Conservation (phyloP, 2,797 vertebrate species). For the Falco columbarius region DNA sequence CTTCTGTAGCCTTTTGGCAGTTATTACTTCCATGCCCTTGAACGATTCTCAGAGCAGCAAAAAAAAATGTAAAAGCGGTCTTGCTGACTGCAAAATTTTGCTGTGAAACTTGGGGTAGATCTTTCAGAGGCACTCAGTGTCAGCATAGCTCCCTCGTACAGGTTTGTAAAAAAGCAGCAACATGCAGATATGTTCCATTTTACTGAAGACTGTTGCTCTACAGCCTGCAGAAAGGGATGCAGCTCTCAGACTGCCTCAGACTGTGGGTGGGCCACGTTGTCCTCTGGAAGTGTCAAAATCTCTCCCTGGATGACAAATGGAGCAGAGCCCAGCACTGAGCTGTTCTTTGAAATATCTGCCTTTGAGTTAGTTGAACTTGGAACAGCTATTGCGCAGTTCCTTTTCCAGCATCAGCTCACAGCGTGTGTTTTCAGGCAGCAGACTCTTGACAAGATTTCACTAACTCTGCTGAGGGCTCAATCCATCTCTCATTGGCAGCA, state of each 20-base stretch:
- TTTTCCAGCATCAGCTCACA: not conserved
- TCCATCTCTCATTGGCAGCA: not conserved
- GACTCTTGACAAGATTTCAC: not conserved
- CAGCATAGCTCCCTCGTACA: accelerated
- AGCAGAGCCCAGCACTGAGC: conserved; percentile 21
- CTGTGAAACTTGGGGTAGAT: not conserved
- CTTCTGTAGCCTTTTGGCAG: not conserved
- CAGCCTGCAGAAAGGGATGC: not conserved
- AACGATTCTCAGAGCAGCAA: not conserved
- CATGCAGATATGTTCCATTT: not conserved
- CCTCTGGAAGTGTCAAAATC: conserved; percentile 40
- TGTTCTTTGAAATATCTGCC: conserved; percentile 52
- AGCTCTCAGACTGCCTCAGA: not conserved
- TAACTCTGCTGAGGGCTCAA: not conserved
- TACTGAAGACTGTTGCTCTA: not conserved
- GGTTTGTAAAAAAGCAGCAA: not conserved
- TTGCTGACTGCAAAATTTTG: not conserved
- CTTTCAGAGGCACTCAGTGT: not conserved
- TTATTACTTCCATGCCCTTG: not conserved
- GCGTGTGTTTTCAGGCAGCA: not conserved
- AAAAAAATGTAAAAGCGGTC: not conserved
- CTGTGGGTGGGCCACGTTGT: conserved; percentile 18
- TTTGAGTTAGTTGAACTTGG: conserved; percentile 32
- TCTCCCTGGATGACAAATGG: conserved; percentile 33
- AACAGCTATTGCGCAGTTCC: not conserved